Evolutionary conservation across 2,113 vertebrate species (phyloP).

Genomic region (Physeter macrocephalus): DNA sequence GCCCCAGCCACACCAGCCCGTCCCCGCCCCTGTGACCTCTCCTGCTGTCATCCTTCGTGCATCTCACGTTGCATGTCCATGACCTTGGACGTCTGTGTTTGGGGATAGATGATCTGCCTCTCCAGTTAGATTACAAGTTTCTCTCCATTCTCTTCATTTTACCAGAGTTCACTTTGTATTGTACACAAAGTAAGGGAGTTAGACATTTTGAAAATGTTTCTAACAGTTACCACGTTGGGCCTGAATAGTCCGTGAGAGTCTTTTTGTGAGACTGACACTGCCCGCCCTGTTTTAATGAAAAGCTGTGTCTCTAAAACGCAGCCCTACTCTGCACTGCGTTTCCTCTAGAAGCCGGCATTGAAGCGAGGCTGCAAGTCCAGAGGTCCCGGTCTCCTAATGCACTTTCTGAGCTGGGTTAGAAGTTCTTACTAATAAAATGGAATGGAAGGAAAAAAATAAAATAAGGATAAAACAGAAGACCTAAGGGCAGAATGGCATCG

Average conservation of each 20-base stretch:
- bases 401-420: no score
- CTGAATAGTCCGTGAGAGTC: accelerated
- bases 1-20: neutral
- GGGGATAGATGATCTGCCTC: neutral
- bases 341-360: accelerated
- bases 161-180: no score
- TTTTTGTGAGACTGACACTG: accelerated
- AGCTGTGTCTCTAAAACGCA: neutral
- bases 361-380: accelerated
- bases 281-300: accelerated
- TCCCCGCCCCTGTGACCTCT: neutral
- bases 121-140: neutral
- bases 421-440: no score
- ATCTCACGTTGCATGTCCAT: accelerated
- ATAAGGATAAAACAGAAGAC: neutral
- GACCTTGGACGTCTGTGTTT: neutral
- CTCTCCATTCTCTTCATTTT: accelerated
- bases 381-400: neutral
- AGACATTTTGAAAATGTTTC: neutral
- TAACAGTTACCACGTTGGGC: no score
- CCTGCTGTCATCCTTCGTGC: accelerated
- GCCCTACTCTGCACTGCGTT: accelerated
- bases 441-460: no score
- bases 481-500: accelerated
- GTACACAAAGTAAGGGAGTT: no score